Conservation (phyloP, 92 coral and sea anemone genomes). For the Metridium senile region DNA sequence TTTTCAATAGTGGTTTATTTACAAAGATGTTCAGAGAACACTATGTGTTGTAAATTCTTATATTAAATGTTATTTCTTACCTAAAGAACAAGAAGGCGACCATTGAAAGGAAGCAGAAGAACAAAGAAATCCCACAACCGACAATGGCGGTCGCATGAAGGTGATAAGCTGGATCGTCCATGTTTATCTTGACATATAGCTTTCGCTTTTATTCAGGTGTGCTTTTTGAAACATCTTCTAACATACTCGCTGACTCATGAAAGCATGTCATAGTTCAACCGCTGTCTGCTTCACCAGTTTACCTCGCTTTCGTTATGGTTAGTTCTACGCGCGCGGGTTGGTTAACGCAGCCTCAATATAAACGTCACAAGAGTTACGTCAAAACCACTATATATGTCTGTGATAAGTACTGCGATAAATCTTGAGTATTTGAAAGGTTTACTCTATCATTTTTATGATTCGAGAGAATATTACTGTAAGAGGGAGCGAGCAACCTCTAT, state of each 20-base stretch:
- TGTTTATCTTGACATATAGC: too few relatives aligned
- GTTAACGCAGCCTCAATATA: neutral
- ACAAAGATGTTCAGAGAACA: neutral
- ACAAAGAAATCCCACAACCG: conserved; percentile 78
- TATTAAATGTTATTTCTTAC: conserved; percentile 34
- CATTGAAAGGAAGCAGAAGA: conserved; percentile 66
- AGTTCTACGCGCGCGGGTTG: too few relatives aligned
- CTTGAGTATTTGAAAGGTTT: neutral
- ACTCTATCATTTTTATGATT: too few relatives aligned
- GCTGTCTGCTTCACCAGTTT: too few relatives aligned
- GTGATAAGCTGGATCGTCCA: conserved; percentile 33
- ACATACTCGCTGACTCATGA: neutral
- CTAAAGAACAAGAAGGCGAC: conserved; percentile 74
- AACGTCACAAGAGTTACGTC: too few relatives aligned
- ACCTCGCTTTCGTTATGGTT: too few relatives aligned
- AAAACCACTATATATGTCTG: neutral
- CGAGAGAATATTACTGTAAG: neutral
- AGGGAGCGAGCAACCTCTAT: neutral
- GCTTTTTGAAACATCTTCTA: neutral
- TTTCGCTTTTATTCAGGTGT: neutral
- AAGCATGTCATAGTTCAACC: neutral
- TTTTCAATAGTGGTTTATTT: neutral
- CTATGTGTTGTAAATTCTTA: neutral
- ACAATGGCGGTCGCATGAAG: conserved; percentile 78
- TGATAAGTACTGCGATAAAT: neutral